A percentile compares a stretch with the other conserved stretches of the same genome.
These are phyloP conservation scores for Stenichneumon culpator DNA, from an alignment of 2,888 invertebrate genomes.

Conservation along the genomic window DNA sequence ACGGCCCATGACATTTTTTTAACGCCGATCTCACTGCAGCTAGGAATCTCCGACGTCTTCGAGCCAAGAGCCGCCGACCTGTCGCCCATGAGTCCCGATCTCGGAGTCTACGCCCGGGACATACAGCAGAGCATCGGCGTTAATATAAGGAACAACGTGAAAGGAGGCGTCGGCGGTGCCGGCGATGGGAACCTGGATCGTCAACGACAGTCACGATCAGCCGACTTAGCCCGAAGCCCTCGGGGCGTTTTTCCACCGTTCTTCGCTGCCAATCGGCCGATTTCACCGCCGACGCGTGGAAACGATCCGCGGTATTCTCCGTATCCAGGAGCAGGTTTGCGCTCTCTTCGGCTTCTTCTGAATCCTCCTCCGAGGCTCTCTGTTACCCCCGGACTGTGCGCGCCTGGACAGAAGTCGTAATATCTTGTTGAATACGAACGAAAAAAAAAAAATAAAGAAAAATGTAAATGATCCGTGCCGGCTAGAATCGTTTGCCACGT, in stretches of 20 bases:
- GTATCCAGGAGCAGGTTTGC: conserved; percentile 58
- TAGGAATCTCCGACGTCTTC: conserved; percentile 92
- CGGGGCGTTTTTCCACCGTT: conserved; percentile 53
- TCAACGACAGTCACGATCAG: conserved; percentile 21
- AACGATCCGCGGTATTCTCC: conserved; percentile 35
- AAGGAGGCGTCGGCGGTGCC: conserved; percentile 84
- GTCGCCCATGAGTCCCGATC: conserved; percentile 91
- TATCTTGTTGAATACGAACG: neutral
- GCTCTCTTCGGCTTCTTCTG: neutral
- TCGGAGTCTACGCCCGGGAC: conserved; percentile 92
- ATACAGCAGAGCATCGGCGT: conserved; percentile 94
- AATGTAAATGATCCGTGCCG: conserved; percentile 36
- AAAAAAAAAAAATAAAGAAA: conserved; percentile 1
- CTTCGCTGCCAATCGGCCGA: conserved; percentile 47
- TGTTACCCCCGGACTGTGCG: neutral
- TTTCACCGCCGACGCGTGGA: conserved; percentile 47
- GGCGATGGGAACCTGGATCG: conserved; percentile 48
- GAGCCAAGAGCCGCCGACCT: conserved; percentile 93
- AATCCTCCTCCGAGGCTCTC: neutral
- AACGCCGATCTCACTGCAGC: conserved; percentile 84
- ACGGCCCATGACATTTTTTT: neutral
- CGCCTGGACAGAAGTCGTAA: neutral
- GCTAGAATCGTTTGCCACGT: conserved; percentile 46
- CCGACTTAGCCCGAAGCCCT: conserved; percentile 35
- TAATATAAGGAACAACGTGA: conserved; percentile 92